phyloP scores from a whole-genome alignment of 2,888 invertebrate genomes.

The Xylophagus ater region DNA sequence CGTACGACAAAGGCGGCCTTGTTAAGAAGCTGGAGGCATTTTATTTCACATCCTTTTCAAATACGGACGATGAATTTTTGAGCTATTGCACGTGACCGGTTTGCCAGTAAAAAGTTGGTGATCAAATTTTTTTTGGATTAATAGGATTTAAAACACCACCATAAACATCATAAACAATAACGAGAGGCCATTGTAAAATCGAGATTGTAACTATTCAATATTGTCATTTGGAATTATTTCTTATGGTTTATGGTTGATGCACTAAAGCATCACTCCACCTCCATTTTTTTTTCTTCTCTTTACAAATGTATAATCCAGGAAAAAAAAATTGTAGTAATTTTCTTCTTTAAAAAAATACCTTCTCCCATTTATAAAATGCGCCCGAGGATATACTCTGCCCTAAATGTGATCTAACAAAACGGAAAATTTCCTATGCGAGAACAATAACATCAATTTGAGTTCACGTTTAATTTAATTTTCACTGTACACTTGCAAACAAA shows the following conservation, averaged over 20 bases:
- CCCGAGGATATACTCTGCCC: no score
- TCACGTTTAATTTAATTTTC: conserved; percentile 17
- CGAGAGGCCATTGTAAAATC: conserved; percentile 18
- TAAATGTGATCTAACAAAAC: no score
- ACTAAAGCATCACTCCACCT: no score
- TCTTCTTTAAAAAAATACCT: no score
- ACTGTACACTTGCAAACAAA: not conserved
- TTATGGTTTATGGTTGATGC: no score
- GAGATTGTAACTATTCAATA: conserved; percentile 39
- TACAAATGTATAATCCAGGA: no score
- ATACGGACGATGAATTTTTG: conserved; percentile 17
- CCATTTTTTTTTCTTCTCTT: no score
- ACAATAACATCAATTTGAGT: conserved; percentile 17
- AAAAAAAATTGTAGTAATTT: no score
- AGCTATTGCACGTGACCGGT: conserved; percentile 22
- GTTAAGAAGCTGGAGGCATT: conserved; percentile 17
- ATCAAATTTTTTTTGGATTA: conserved; percentile 22
- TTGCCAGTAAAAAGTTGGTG: conserved; percentile 19
- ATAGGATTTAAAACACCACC: conserved; percentile 21
- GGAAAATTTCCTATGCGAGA: conserved; percentile 4
- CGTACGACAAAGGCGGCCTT: no score
- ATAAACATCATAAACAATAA: conserved; percentile 12
- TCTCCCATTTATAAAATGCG: no score
- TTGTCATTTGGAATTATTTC: conserved; percentile 39
- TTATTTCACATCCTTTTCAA: conserved; percentile 16